These are phyloP conservation scores for Coreoperca whiteheadi DNA, from an alignment of 2,113 vertebrate species.

Conservation along the genomic window DNA sequence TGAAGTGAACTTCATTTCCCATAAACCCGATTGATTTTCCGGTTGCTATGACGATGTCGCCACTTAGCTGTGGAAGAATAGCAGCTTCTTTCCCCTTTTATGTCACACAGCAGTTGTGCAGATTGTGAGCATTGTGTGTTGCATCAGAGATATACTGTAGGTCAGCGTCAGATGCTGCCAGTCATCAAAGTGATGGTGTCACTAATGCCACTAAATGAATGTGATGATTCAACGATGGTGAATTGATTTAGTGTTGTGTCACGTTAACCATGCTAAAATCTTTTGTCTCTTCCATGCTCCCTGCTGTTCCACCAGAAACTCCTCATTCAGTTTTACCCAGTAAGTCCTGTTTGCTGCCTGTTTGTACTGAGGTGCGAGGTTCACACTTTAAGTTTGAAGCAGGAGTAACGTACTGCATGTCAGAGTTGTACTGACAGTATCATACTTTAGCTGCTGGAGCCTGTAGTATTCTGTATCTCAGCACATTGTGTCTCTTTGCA, in stretches of 20 bases:
- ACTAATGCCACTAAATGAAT: background rate
- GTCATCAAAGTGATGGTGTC: background rate
- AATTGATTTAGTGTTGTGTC: background rate
- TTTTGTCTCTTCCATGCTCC: slow-evolving; percentile 35
- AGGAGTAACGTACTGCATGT: background rate
- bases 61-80: background rate
- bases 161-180: background rate
- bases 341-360: slow-evolving; percentile 60
- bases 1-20: background rate
- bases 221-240: background rate
- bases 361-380: background rate
- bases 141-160: background rate
- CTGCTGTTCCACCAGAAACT: slow-evolving; percentile 72
- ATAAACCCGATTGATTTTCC: background rate
- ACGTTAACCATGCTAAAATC: background rate
- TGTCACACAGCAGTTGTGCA: background rate
- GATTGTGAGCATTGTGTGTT: background rate
- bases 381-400: background rate
- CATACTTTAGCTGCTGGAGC: background rate
- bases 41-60: background rate
- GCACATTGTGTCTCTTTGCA: slow-evolving; percentile 51
- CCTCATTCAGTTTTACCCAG: slow-evolving; percentile 81
- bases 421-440: background rate
- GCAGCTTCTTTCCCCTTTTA: background rate
- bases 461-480: background rate